These are phyloP conservation scores for Thamnophis sirtalis DNA, from an alignment of 2,113 vertebrate genomes.

Conservation along the genomic window DNA sequence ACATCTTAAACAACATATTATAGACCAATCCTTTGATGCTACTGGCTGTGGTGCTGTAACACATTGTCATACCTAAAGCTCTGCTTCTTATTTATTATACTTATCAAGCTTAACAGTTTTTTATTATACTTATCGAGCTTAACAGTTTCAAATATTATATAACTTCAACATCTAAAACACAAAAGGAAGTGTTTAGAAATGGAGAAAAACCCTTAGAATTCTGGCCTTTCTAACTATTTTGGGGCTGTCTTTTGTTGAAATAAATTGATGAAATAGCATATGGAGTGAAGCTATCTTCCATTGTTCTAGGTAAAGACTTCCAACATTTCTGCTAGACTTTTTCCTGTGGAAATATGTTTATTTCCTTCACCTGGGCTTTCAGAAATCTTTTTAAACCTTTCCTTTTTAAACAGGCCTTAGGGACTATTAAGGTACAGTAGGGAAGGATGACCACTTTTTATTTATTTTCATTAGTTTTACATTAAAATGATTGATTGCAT, in stretches of 20 bases:
- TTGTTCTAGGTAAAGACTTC: background rate
- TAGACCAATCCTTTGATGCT: background rate
- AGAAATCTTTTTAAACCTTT: background rate
- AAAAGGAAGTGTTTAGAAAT: background rate
- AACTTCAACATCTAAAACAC: background rate
- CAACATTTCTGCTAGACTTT: background rate
- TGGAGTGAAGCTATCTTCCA: background rate
- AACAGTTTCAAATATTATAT: background rate
- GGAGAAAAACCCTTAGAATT: background rate
- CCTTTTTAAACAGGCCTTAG: background rate
- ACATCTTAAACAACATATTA: background rate
- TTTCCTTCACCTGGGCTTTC: background rate
- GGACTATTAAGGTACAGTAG: background rate
- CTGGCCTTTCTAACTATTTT: background rate
- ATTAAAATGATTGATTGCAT: background rate
- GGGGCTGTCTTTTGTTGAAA: background rate
- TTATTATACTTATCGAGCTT: too few species aligned
- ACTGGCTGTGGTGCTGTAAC: background rate
- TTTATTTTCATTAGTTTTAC: background rate
- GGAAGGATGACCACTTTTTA: background rate
- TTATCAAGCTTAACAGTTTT: background rate
- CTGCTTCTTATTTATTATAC: too few species aligned
- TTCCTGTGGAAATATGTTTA: background rate
- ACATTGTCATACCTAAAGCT: background rate
- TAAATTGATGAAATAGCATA: background rate